These are phyloP conservation scores for Chloroceryle amazona DNA, from an alignment of 2,797 vertebrate species.

Conservation along the genomic window DNA sequence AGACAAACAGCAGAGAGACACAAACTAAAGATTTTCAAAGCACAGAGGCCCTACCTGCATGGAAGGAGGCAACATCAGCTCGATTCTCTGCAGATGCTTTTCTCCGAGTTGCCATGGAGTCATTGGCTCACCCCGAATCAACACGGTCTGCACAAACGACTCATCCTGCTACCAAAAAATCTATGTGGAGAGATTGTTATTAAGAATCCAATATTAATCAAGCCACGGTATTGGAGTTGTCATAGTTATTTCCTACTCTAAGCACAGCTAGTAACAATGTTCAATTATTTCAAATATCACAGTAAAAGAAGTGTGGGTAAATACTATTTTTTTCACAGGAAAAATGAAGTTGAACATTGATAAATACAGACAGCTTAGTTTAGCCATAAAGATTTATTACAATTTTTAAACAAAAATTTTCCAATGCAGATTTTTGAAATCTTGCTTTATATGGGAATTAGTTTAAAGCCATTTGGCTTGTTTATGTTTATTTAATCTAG, in stretches of 20 bases:
- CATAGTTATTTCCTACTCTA: conserved; percentile 47
- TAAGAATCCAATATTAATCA: conserved; percentile 72
- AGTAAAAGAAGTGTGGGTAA: neutral
- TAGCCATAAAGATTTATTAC: neutral
- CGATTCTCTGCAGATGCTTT: neutral
- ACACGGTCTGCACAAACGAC: neutral
- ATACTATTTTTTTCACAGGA: conserved; percentile 1
- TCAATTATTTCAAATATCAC: neutral
- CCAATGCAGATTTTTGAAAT: neutral
- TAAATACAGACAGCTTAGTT: neutral
- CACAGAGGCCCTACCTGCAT: neutral
- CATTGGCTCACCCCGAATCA: neutral
- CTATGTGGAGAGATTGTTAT: conserved; percentile 32
- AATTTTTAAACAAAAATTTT: neutral
- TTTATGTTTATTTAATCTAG: conserved; percentile 33
- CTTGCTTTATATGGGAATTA: conserved; percentile 6
- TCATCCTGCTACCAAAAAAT: conserved; percentile 49
- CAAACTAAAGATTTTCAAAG: neutral
- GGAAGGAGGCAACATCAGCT: neutral
- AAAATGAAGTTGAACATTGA: neutral
- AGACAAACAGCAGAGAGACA: neutral
- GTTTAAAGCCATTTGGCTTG: conserved; percentile 10
- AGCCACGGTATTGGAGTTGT: conserved; percentile 48
- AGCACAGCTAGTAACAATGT: neutral
- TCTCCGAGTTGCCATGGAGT: conserved; percentile 14